Conservation (phyloP, 2,113 vertebrate species). For the Camelus dromedarius region DNA sequence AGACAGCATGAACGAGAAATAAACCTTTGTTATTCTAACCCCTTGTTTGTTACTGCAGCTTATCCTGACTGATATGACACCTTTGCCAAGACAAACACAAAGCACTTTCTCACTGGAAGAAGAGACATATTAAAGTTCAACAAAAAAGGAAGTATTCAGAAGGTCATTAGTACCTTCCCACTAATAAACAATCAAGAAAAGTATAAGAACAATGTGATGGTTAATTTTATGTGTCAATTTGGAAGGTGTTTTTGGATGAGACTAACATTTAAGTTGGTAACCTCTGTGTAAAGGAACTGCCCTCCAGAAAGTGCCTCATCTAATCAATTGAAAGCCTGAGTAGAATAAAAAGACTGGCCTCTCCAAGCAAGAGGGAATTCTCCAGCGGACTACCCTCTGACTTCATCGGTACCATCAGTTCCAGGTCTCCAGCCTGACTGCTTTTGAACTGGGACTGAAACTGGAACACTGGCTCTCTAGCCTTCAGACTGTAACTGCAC, state of each 20-base stretch:
- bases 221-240: background rate
- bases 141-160: background rate
- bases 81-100: background rate
- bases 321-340: background rate
- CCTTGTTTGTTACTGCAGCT: background rate
- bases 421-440: background rate
- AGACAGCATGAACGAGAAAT: background rate
- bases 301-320: background rate
- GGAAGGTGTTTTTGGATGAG: background rate
- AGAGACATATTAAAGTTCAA: background rate
- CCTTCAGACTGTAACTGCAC: background rate
- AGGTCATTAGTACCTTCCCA: background rate
- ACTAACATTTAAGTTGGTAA: conserved; percentile 21
- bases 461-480: background rate
- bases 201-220: background rate
- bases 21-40: background rate
- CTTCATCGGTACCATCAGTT: background rate
- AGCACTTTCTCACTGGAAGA: background rate
- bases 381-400: background rate
- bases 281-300: background rate
- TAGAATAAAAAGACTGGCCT: background rate
- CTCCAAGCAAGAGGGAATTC: background rate
- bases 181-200: conserved; percentile 7
- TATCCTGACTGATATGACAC: background rate
- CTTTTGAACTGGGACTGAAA: background rate